phyloP scores from a whole-genome alignment of 2,113 vertebrate species.

The Psammodynastes pulverulentus region DNA sequence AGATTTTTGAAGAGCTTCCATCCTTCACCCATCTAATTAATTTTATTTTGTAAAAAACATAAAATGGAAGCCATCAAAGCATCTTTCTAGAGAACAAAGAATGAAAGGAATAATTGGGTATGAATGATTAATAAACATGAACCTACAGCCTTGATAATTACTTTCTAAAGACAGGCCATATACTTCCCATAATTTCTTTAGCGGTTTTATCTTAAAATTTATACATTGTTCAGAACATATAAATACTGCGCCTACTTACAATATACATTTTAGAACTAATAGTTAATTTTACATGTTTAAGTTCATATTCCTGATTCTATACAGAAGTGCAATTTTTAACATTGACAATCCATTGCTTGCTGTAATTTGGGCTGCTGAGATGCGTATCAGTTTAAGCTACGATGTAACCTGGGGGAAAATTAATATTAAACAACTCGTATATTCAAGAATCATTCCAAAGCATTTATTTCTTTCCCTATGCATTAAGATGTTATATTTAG shows the following conservation, averaged over 20 bases:
- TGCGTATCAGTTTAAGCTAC: neutral
- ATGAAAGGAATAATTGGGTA: constrained; percentile 25
- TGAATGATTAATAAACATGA: constrained; percentile 35
- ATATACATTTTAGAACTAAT: neutral
- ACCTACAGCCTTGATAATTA: neutral
- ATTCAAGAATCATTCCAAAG: neutral
- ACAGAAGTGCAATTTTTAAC: neutral
- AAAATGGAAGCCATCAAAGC: constrained; percentile 20
- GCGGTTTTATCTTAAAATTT: neutral
- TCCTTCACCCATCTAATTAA: constrained; percentile 61
- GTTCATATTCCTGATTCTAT: neutral
- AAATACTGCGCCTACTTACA: neutral
- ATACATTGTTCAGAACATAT: neutral
- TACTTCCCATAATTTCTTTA: neutral
- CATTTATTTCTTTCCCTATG: neutral
- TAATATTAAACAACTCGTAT: neutral
- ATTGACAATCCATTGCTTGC: neutral
- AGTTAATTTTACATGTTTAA: neutral
- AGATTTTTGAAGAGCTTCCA: constrained; percentile 35
- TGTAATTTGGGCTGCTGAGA: neutral
- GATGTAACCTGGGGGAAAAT: neutral
- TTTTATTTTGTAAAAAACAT: constrained; percentile 39
- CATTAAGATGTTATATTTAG: neutral
- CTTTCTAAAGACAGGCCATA: neutral
- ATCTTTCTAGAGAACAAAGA: constrained; percentile 34